These are phyloP conservation scores for Athetis lepigone DNA, from an alignment of 2,888 invertebrate genomes.

Conservation along the genomic window DNA sequence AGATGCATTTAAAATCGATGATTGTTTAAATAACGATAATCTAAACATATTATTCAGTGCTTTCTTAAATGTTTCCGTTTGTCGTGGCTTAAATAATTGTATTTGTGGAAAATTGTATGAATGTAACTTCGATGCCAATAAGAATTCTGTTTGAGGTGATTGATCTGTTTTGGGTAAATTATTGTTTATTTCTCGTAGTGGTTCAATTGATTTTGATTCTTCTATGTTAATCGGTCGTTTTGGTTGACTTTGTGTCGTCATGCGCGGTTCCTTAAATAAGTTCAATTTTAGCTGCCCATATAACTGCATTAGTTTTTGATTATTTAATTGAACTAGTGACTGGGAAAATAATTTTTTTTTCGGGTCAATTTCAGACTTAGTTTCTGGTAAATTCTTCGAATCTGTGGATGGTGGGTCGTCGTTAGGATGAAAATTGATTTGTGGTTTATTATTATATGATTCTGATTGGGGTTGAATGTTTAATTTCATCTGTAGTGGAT, in stretches of 20 bases:
- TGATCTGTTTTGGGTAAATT: background rate
- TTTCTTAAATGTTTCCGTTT: background rate
- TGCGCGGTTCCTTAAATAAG: constrained; percentile 7
- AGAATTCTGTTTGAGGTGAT: constrained; percentile 1
- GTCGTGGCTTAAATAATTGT: constrained; percentile 3
- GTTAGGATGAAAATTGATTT: constrained; percentile 11
- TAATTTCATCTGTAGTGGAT: constrained; percentile 26
- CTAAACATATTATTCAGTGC: background rate
- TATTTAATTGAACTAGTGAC: background rate
- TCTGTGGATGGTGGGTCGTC: constrained; percentile 14
- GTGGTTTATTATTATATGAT: constrained; percentile 19
- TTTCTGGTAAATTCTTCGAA: background rate
- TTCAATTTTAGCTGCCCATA: constrained; percentile 9
- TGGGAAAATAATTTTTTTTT: background rate
- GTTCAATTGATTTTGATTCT: background rate
- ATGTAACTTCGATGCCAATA: constrained; percentile 9
- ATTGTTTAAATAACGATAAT: constrained; percentile 1
- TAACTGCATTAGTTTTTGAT: constrained; percentile 1
- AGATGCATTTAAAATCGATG: too few species aligned
- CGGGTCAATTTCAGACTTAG: constrained; percentile 8
- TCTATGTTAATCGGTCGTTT: constrained; percentile 10
- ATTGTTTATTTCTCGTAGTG: background rate
- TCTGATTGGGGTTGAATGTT: constrained; percentile 19
- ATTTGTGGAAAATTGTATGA: constrained; percentile 12
- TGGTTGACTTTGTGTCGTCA: constrained; percentile 2